phyloP scores from a whole-genome alignment of 2,888 invertebrate genomes.

The Crossocerus cetratus region DNA sequence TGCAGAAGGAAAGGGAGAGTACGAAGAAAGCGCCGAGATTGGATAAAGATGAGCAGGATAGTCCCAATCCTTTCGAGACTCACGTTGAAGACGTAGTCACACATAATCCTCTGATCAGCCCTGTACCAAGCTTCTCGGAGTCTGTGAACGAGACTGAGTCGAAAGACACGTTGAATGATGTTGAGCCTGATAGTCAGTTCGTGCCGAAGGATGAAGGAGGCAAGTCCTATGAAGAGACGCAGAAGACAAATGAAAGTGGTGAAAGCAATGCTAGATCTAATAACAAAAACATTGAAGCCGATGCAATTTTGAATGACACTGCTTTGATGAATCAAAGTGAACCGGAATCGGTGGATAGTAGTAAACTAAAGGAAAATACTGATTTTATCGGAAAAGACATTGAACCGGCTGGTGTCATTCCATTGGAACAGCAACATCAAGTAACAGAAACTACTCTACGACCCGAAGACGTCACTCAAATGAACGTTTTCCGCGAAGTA shows the following conservation, averaged over 20 bases:
- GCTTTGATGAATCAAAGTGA: slow-evolving; percentile 17
- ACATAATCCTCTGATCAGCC: slow-evolving; percentile 34
- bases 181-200: slow-evolving; percentile 14
- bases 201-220: not conserved
- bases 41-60: slow-evolving; percentile 78
- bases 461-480: slow-evolving; percentile 2
- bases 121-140: not conserved
- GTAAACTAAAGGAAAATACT: slow-evolving; percentile 8
- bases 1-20: slow-evolving; percentile 77
- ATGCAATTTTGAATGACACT: slow-evolving; percentile 37
- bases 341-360: not conserved
- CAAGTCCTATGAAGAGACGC: not conserved
- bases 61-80: slow-evolving; percentile 78
- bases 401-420: slow-evolving; percentile 42
- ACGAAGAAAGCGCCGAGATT: slow-evolving; percentile 76
- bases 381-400: slow-evolving; percentile 28
- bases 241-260: not conserved
- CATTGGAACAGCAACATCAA: slow-evolving; percentile 36
- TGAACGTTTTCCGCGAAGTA: not conserved
- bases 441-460: slow-evolving; percentile 17
- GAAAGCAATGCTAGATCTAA: slow-evolving; percentile 7
- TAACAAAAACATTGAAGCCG: slow-evolving; percentile 4
- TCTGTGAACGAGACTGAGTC: slow-evolving; percentile 21
- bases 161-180: slow-evolving; percentile 44
- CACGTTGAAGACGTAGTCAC: slow-evolving; percentile 68